phyloP scores from a whole-genome alignment of 2,888 invertebrate genomes.

The Volucella inanis region DNA sequence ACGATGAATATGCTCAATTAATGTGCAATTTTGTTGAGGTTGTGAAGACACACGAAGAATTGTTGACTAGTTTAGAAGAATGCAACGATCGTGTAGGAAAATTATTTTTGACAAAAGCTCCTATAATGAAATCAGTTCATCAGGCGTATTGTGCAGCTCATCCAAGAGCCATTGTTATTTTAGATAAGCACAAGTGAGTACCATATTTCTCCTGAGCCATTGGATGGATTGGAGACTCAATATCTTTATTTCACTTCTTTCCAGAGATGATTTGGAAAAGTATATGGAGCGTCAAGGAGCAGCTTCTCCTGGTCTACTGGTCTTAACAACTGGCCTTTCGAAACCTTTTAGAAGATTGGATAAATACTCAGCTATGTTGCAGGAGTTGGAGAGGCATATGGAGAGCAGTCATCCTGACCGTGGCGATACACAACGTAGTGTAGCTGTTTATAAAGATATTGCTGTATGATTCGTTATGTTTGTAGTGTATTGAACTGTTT shows the following conservation, averaged over 20 bases:
- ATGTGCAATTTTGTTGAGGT: constrained; percentile 95
- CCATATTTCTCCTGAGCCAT: neutral
- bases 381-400: constrained; percentile 97
- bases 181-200: constrained; percentile 96
- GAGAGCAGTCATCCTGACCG: constrained; percentile 97
- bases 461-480: constrained; percentile 86
- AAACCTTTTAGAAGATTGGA: constrained; percentile 97
- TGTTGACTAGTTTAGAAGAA: constrained; percentile 91
- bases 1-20: constrained; percentile 93
- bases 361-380: constrained; percentile 96
- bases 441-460: constrained; percentile 96
- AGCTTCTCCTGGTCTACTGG: constrained; percentile 92
- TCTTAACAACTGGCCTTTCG: constrained; percentile 95
- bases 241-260: neutral
- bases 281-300: constrained; percentile 95
- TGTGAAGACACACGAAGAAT: constrained; percentile 91
- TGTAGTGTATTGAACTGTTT: neutral
- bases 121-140: constrained; percentile 92
- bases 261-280: constrained; percentile 91
- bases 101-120: constrained; percentile 93
- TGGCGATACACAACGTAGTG: constrained; percentile 97
- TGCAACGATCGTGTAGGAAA: constrained; percentile 94
- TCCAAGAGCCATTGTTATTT: constrained; percentile 95
- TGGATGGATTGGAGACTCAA: neutral
- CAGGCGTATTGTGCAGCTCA: constrained; percentile 95